Evolutionary conservation across 37 sponge, comb jelly and placozoan genomes (phyloP), one percentile per base, ranked within the genome.

Genomic region (Dysidea cf. avara): DNA sequence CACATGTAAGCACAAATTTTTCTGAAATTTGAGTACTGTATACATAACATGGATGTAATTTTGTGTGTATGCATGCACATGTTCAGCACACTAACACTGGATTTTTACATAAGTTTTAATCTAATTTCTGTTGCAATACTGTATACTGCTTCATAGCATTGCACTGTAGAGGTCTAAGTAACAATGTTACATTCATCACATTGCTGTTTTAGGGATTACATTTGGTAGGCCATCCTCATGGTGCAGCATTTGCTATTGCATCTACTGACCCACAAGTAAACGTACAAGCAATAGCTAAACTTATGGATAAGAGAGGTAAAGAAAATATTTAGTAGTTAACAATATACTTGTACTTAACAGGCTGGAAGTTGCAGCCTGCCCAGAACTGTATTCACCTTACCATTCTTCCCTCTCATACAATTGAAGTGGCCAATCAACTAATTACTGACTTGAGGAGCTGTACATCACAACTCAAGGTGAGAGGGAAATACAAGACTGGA

Each of bases 291-390:
- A 46, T 91, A 24, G 92, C 92, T 62, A 83, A 82, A 40, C 72
- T 58, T 17, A 91, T 91, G 92, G 92, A 91, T 69, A 66, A 16
- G 32, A 85, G 68, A 53, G 92, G 88, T 86, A 53, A 17, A 18
- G n/a, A 33, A 7, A 63, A 32, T 32, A 36, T 13, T 31, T 67
- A 25, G 48, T 67, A 20, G n/a, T 39, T 24, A 16, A 49, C 13
- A 49, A 49, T 13, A 13, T 7, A 52, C 7, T 59, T 17, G 32
- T 70, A 4, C 25, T 0, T 30, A 61, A 5, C 32, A 87, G 88
- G 83, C 21, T 91, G 92, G 92, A 81, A 86, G 53, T 86, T 91
- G 71, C 87, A 91, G 77, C 63, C 87, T 14, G 83, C 78, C 48
- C 20, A 66, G 25, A 53, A 61, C 9, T 59, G 56, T 18, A 70